Evolutionary conservation across 1,140 invertebrate species (phyloP), one percentile per base, ranked within the genome.

Genomic region (Bombus confusus): DNA sequence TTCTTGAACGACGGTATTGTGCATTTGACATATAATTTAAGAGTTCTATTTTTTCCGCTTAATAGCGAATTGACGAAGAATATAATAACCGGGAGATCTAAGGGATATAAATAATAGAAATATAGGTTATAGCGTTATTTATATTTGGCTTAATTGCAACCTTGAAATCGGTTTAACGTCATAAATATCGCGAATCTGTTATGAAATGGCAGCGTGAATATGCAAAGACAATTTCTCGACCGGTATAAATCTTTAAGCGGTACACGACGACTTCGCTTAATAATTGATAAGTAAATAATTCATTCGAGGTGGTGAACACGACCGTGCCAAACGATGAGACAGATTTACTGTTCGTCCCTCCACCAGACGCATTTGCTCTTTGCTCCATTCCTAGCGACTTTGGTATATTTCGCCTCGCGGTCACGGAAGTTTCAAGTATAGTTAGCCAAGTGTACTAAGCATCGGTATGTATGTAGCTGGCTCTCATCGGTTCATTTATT

Each of bases 261-360:
- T 88, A 87, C 88, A 86, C 68, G 64, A 39, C 57, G 72, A 71
- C 31, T 62, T 57, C 72, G 78, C 57, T 86, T 87, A 89, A 89
- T 87, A 90, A 90, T 90, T 87, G 89, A 90, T 88, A 87, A 92
- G 85, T 91, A 92, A 92, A 92, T 92, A 86, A 91, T 91, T 92
- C 88, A 89, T 88, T 92, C 91, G 90, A 91, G 90, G 90, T 90
- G 91, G 87, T 91, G 91, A 90, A 89, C 88, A 91, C 87, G 84
- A 89, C 85, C 87, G 91, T 92, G 87, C 88, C 85, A 86, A 93
- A 92, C 91, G 85, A 91, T 86, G 86, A 87, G 91, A 92, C 91
- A 90, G 91, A 92, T 93, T 93, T 93, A 93, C 91, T 73, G 87
- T 71, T 80, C 74, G 86, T 77, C 28, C n/a, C 84, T 81, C 78